phyloP scores from a whole-genome alignment of 2,113 vertebrate species.

The Anthoscopus minutus region DNA sequence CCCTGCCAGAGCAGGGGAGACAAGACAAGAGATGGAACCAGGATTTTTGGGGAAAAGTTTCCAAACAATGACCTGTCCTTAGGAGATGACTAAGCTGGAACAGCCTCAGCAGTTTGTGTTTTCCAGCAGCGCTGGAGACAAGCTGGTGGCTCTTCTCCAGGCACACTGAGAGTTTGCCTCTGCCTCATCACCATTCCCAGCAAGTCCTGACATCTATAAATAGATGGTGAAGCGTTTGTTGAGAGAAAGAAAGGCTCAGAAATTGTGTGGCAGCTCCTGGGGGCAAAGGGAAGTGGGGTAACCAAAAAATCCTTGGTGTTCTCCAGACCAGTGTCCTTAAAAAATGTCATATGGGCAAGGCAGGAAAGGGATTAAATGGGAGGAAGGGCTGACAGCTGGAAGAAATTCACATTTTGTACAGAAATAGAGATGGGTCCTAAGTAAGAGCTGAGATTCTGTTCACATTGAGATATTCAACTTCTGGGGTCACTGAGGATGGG shows the following conservation, averaged over 20 bases:
- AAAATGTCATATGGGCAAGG: background rate
- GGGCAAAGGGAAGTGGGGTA: background rate
- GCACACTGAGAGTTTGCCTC: background rate
- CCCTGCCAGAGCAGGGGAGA: background rate
- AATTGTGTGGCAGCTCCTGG: background rate
- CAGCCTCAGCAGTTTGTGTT: background rate
- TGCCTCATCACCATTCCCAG: background rate
- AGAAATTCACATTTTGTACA: background rate
- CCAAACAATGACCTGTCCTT: background rate
- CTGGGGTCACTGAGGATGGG: background rate
- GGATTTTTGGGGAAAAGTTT: background rate
- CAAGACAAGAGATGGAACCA: background rate
- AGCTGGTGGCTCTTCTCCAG: background rate
- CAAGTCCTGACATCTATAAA: background rate
- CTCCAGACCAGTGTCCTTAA: background rate
- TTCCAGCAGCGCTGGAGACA: background rate
- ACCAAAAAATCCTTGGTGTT: background rate
- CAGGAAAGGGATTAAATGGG: background rate
- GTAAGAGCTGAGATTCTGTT: background rate
- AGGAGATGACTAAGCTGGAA: conserved; percentile 1
- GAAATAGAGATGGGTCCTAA: background rate
- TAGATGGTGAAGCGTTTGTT: background rate
- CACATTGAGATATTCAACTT: background rate
- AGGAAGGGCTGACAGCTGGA: background rate
- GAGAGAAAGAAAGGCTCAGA: background rate